Conservation (phyloP, 37 sponge, comb jelly and placozoan genomes). For the Bolinopsis microptera region DNA sequence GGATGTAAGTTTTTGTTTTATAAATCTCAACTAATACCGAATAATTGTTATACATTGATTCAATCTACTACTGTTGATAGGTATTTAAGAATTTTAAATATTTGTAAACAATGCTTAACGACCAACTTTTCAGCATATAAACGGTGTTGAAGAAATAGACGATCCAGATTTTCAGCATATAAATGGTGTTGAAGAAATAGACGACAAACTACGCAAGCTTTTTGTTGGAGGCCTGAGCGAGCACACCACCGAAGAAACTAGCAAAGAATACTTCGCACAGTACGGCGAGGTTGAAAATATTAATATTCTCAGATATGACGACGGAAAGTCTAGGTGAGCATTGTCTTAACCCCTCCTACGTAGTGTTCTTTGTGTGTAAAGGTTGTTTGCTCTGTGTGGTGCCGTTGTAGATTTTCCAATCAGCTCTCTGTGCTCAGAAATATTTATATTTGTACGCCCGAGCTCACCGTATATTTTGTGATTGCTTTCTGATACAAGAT, state of each 20-base stretch:
- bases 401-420: no score
- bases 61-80: no score
- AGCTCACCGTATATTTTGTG: no score
- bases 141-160: conserved; percentile 61
- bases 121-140: conserved; percentile 39
- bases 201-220: conserved; percentile 51
- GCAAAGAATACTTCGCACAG: conserved; percentile 15
- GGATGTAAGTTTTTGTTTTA: conserved; percentile 2
- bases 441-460: no score
- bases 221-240: conserved; percentile 63
- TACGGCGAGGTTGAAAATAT: conserved; percentile 65
- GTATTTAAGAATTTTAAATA: no score
- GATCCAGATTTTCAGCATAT: conserved; percentile 53
- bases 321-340: conserved; percentile 53
- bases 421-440: no score
- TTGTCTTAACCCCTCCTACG: background rate
- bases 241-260: conserved; percentile 27
- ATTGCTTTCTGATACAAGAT: no score
- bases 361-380: background rate
- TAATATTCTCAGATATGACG: conserved; percentile 62
- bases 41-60: no score
- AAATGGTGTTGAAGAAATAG: conserved; percentile 63
- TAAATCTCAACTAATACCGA: no score
- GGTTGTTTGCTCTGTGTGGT: background rate
- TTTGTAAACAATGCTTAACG: no score